These are phyloP conservation scores for Plecotus auritus DNA, from an alignment of 2,113 vertebrate species.

Conservation along the genomic window DNA sequence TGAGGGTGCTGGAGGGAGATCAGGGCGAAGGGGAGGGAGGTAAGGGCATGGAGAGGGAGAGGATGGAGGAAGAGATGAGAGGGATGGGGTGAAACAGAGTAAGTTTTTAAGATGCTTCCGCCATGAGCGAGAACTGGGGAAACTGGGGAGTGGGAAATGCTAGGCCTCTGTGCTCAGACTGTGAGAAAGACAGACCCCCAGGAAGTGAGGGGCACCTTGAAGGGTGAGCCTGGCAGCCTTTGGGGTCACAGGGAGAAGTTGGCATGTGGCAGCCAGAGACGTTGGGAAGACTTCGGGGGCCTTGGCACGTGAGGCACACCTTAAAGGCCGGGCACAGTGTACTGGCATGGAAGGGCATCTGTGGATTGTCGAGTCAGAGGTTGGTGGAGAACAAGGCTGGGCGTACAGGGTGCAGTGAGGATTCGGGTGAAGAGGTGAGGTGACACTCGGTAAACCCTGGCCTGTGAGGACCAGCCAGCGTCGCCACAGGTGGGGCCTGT, in stretches of 20 bases:
- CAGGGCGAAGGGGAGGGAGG: accelerated
- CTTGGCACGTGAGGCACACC: not conserved
- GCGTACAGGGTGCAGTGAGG: not conserved
- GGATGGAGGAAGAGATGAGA: not conserved
- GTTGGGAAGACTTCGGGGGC: not conserved
- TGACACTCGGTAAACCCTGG: not conserved
- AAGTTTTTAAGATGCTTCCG: not conserved
- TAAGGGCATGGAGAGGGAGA: too few relatives aligned
- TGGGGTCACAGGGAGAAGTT: not conserved
- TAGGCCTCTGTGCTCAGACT: not conserved
- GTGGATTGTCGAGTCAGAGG: not conserved
- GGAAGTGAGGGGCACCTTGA: too few relatives aligned
- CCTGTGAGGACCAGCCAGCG: accelerated
- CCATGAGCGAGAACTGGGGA: not conserved
- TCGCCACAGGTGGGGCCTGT: accelerated
- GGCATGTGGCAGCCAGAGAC: not conserved
- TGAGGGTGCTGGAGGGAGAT: slow-evolving; percentile 33
- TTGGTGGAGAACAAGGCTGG: too few relatives aligned
- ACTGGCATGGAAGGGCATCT: not conserved
- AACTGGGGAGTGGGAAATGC: not conserved
- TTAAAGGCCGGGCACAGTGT: not conserved
- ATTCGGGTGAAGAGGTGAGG: not conserved
- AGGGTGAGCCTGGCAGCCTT: too few relatives aligned
- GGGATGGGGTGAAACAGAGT: not conserved
- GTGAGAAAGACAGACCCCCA: too few relatives aligned